Evolutionary conservation across 53 echinoderm and acorn worm species (phyloP), one percentile per base, ranked within the genome.

Genomic region (Zoroaster sp.): DNA sequence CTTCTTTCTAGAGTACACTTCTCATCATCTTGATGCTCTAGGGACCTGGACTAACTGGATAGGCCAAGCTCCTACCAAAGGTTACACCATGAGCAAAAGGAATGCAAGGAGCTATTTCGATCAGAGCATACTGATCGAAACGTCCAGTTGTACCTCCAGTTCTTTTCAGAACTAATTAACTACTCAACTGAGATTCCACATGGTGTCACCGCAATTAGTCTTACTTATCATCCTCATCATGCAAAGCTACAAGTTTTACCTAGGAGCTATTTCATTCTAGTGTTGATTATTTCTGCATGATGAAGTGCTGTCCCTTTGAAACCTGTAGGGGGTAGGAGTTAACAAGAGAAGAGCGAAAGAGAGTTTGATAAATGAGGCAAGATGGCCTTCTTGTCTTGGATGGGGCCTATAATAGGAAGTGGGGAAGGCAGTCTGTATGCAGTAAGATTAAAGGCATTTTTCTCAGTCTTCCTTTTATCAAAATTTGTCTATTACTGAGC

Each of bases 361-460:
- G 83, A 85, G 85, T 85, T 47, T 71, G 71, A 85, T 85, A 85
- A 85, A 85, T 85, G 85, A 85, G 85, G 85, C 85, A 70, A 70
- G 44, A 74, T 47, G 49, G 85, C 45, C 85, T 47, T 51, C 85
- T 85, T 85, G 85, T 70, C 83, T 83, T 69, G 67, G 4, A 34
- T 83, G 85, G 51, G 85, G 85, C 85, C 83, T 25, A 37, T 74
- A 4, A 40, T 5, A 40, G 42, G 40, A 6, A n/a, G 10, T 37
- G n/a, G 74, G 74, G 41, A 10, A 40, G 40, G 12, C 17, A 40
- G 23, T 43, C 23, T 23, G 21, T 17, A 40, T n/a, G 20, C 40
- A 43, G 1, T 28, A 25, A 6, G 34, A 6, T 35, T 13, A 32
- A n/a, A 38, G 0, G 5, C 5, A n/a, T 71, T 4, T 65, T 65